phyloP scores from a whole-genome alignment of 2,797 vertebrate genomes.

The Pseudopleuronectes americanus region DNA sequence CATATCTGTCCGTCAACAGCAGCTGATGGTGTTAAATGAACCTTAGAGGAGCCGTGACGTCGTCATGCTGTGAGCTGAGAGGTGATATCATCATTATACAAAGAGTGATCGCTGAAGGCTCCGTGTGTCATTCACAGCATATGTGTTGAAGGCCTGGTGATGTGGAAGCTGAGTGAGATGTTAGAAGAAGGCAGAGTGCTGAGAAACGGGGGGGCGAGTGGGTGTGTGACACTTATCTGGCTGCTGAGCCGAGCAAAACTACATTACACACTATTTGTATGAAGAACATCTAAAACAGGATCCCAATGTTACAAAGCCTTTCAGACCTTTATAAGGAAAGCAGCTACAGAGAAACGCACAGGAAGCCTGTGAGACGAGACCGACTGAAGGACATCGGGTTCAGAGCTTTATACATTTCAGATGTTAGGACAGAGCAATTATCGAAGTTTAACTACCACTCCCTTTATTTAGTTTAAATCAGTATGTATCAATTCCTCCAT shows the following conservation, averaged over 20 bases:
- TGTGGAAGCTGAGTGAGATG: conserved; percentile 51
- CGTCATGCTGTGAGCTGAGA: conserved; percentile 30
- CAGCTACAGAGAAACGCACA: conserved; percentile 24
- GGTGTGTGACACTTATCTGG: conserved; percentile 23
- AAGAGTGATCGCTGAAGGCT: conserved; percentile 47
- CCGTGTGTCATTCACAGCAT: conserved; percentile 52
- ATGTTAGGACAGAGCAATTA: conserved; percentile 19
- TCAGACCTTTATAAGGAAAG: conserved; percentile 22
- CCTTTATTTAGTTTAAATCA: conserved; percentile 8
- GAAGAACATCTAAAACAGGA: conserved; percentile 52
- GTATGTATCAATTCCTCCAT: neutral
- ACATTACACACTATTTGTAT: conserved; percentile 14
- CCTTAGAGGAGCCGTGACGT: conserved; percentile 4
- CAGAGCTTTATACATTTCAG: conserved; percentile 5
- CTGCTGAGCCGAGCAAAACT: conserved; percentile 2
- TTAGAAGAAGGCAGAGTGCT: conserved; percentile 54
- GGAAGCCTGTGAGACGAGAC: conserved; percentile 17
- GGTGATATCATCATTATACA: conserved; percentile 8
- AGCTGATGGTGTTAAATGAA: conserved; percentile 4
- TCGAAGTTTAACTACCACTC: conserved; percentile 5
- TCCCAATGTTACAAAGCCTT: conserved; percentile 68
- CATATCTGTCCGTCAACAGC: conserved; percentile 1
- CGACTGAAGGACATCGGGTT: neutral
- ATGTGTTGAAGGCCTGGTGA: conserved; percentile 41
- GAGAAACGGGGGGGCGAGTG: conserved; percentile 1